Percentiles rank a stretch among this genome's conserved stretches.
Evolutionary conservation across 1,140 invertebrate species (phyloP).

Genomic region (Pseudomyrmex pallidus): DNA sequence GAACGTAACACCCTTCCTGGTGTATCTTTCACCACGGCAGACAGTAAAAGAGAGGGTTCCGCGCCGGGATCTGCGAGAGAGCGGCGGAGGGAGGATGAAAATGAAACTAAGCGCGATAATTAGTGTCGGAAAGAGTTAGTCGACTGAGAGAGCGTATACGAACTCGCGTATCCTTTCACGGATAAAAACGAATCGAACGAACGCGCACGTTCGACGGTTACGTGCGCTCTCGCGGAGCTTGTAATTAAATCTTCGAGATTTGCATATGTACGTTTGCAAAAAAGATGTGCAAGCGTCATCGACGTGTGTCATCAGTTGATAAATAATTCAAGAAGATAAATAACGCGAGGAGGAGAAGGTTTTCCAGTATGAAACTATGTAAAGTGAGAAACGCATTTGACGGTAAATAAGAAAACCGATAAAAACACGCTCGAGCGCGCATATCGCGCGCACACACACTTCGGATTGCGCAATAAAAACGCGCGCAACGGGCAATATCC

Average conservation of each 20-base stretch:
- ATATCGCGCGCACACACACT: background rate
- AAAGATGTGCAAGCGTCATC: too few relatives aligned
- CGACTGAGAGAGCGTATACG: constrained; percentile 42
- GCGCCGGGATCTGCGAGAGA: too few relatives aligned
- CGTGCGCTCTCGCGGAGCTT: too few relatives aligned
- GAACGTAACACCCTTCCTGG: constrained; percentile 68
- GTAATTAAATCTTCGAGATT: too few relatives aligned
- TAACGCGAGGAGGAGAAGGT: background rate
- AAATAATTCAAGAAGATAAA: background rate
- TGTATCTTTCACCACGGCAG: constrained; percentile 65
- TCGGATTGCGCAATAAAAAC: background rate
- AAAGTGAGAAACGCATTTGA: background rate
- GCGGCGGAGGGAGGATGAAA: constrained; percentile 57
- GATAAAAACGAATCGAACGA: constrained; percentile 48
- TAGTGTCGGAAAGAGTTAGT: constrained; percentile 76
- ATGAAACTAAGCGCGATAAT: constrained; percentile 81
- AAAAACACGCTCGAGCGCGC: background rate
- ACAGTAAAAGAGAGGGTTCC: constrained; percentile 49
- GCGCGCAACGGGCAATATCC: background rate
- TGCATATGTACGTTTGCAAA: too few relatives aligned
- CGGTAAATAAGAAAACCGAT: background rate
- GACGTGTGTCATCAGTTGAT: too few relatives aligned
- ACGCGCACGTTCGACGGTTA: background rate
- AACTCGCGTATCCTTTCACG: constrained; percentile 49
- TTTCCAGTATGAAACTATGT: background rate